Base-by-base conservation (phyloP, 2,888 invertebrate genomes). In the Itoplectis maculator region DNA sequence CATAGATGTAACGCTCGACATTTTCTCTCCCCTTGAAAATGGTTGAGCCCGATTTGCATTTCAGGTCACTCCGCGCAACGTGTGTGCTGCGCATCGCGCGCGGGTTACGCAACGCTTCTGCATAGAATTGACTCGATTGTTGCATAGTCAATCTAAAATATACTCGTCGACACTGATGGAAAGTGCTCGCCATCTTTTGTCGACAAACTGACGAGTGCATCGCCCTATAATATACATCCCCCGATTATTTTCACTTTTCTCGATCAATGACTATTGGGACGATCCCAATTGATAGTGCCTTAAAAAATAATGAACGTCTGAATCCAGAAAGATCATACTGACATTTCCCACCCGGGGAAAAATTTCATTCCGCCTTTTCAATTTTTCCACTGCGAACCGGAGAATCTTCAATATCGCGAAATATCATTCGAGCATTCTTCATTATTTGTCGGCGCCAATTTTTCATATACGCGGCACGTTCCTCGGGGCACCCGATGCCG, bases 91-190 rank as follows among this genome's bases (percentile, higher is more conserved):
- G 37, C 15, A n/a, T 35, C 7, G 8, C 15, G n/a, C 15, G n/a
- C 8, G 15, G 59, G 37, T 63, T 63, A 40, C 63, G 40, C 63
- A 63, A 63, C 13, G 11, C 11, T 63, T 42, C 40, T 20, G 42
- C 63, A 42, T 40, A 23, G 40, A 15, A 13, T 63, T 18, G 63
- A 40, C 40, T 9, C 2, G 40, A 40, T 63, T 63, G 37, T 18
- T 63, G 40, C 29, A 35, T 37, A 59, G n/a, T 35, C 37, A 3
- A 59, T 59, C n/a, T 59, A 15, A 35, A 35, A 35, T 63, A 63
- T 40, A 40, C 40, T 63, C 63, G 11, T 40, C 6, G 18, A 42
- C 35, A 63, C 40, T 42, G 59, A 59, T 59, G 59, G 13, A 59
- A 63, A 63, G 18, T 40, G 42, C 40, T 18, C 18, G 11, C 9